These are phyloP conservation scores for Paguma larvata DNA, from an alignment of 2,797 vertebrate genomes.

Conservation along the genomic window DNA sequence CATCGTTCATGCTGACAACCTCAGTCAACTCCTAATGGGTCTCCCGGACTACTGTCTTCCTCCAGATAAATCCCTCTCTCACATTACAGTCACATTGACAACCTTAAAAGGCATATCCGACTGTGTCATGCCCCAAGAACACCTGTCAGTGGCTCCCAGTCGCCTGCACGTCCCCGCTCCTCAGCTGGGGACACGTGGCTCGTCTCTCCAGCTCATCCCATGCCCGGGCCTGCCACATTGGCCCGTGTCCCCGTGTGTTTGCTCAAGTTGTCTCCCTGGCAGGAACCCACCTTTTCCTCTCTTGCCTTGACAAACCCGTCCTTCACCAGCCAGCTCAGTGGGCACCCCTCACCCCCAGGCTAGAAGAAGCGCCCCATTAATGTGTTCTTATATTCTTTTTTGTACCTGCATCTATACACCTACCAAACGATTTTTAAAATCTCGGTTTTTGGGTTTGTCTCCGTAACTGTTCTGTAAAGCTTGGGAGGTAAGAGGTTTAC, in stretches of 20 bases:
- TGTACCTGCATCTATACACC: not conserved
- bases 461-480: not conserved
- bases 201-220: not conserved
- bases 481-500: not conserved
- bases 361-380: not conserved
- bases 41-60: not conserved
- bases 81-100: not conserved
- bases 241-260: rapidly evolving
- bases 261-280: not conserved
- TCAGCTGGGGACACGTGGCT: not conserved
- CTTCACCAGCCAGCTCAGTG: not conserved
- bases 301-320: not conserved
- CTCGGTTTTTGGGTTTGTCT: not conserved
- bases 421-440: not conserved
- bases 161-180: not conserved
- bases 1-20: not conserved
- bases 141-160: not conserved
- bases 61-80: not conserved
- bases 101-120: not conserved
- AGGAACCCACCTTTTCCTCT: not conserved
- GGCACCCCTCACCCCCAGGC: not conserved
- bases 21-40: not conserved
- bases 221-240: not conserved
- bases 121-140: not conserved
- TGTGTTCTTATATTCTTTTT: not conserved